These are phyloP conservation scores for Anoplius nigerrimus DNA, from an alignment of 2,888 invertebrate genomes.

Conservation along the genomic window DNA sequence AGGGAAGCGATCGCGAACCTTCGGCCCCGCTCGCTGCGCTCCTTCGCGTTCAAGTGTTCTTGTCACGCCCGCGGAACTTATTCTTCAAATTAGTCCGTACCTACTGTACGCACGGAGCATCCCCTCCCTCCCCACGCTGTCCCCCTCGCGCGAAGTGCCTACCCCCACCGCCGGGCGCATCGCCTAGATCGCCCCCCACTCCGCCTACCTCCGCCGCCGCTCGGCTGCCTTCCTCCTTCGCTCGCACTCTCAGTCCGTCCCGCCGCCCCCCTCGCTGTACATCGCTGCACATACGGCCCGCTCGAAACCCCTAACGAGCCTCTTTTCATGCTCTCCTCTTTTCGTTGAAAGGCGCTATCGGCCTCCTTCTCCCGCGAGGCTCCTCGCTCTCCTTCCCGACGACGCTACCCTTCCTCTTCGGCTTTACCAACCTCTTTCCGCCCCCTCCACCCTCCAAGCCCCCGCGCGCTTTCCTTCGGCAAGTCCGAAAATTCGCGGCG, in stretches of 20 bases:
- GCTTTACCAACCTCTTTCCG: not conserved
- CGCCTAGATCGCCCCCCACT: not conserved
- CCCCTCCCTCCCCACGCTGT: slow-evolving; percentile 23
- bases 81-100: slow-evolving; percentile 70
- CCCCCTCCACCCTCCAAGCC: slow-evolving; percentile 9
- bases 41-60: slow-evolving; percentile 69
- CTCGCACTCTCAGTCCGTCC: too few species aligned
- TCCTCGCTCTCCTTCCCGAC: not conserved
- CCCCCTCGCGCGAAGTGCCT: not conserved
- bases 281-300: not conserved
- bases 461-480: not conserved
- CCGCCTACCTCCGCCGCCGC: not conserved
- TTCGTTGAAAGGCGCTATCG: not conserved
- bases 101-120: slow-evolving; percentile 38
- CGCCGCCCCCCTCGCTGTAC: not conserved
- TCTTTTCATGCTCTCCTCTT: not conserved
- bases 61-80: slow-evolving; percentile 67
- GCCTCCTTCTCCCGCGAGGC: slow-evolving; percentile 7
- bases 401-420: too few species aligned
- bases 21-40: slow-evolving; percentile 13
- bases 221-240: not conserved
- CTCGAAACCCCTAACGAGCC: slow-evolving; percentile 10
- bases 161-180: not conserved
- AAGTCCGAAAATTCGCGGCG: not conserved
- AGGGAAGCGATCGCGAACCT: too few species aligned